Evolutionary conservation across 2,113 vertebrate species (phyloP).

Genomic region (Cyprinodon variegatus): DNA sequence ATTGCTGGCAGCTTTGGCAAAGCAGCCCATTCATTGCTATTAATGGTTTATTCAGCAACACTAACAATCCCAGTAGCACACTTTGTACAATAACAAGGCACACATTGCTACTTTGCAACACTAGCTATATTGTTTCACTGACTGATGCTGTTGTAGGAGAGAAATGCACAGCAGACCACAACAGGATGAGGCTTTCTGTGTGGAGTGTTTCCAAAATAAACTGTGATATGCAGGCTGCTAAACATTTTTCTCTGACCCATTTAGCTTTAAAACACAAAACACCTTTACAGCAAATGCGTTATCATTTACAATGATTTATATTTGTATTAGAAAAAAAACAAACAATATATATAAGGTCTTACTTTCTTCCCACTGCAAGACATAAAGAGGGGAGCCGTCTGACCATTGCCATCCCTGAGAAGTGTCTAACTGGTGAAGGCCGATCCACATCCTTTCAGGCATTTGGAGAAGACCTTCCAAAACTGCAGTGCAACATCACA

Average conservation of each 20-base stretch:
- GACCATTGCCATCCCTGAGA: slow-evolving; percentile 97
- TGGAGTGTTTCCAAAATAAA: slow-evolving; percentile 7
- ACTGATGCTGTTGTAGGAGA: slow-evolving; percentile 41
- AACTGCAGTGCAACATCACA: slow-evolving; percentile 42
- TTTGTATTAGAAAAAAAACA: not conserved
- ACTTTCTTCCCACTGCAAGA: slow-evolving; percentile 90
- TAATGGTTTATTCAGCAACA: slow-evolving; percentile 66
- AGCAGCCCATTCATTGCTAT: slow-evolving; percentile 50
- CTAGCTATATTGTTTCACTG: slow-evolving; percentile 59
- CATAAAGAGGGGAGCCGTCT: slow-evolving; percentile 85
- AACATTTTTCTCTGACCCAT: too few relatives aligned
- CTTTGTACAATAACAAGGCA: slow-evolving; percentile 50
- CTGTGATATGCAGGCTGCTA: not conserved
- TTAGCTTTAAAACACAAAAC: not conserved
- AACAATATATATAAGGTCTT: not conserved
- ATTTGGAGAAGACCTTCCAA: slow-evolving; percentile 54
- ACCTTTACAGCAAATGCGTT: not conserved
- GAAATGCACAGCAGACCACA: slow-evolving; percentile 11
- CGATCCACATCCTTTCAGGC: slow-evolving; percentile 89
- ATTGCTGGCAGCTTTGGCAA: slow-evolving; percentile 37
- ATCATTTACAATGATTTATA: not conserved
- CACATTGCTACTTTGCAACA: slow-evolving; percentile 60
- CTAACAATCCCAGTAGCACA: slow-evolving; percentile 47
- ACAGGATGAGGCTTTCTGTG: not conserved
- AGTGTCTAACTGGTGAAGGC: slow-evolving; percentile 89